phyloP scores from a whole-genome alignment of 1,140 invertebrate genomes.

The Yoshiicerus persimilis region DNA sequence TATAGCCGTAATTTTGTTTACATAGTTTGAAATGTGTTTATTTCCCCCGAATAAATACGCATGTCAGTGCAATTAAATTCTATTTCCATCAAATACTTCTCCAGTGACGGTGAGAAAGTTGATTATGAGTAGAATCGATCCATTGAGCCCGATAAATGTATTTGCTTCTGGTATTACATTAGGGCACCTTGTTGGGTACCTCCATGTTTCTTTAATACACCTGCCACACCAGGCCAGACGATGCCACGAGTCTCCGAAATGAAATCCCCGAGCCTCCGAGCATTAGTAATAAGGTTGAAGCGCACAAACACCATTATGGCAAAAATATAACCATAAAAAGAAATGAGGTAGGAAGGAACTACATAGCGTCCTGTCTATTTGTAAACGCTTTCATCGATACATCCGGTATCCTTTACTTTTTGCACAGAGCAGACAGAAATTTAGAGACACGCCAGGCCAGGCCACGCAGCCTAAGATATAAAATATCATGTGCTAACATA shows the following conservation, averaged over 20 bases:
- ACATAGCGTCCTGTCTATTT: neutral
- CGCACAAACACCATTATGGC: neutral
- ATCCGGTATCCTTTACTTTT: neutral
- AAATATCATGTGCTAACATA: neutral
- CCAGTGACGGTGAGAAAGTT: no score
- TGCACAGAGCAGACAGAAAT: neutral
- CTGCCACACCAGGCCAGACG: no score
- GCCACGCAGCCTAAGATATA: neutral
- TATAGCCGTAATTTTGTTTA: no score
- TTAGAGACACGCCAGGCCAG: no score
- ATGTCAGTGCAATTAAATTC: no score
- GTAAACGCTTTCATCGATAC: neutral
- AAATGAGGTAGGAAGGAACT: neutral
- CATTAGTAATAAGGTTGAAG: neutral
- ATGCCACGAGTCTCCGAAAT: neutral
- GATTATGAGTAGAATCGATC: neutral
- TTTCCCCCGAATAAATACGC: no score
- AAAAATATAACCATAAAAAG: neutral
- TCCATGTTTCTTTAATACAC: neutral
- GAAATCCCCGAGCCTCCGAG: neutral
- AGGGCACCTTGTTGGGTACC: neutral
- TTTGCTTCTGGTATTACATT: neutral
- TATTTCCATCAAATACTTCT: no score
- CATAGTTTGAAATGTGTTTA: no score
- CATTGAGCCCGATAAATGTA: neutral